These are phyloP conservation scores for Rattus norvegicus DNA, from an alignment of 2,113 vertebrate genomes.

Conservation along the genomic window GRCr8 NC_086024.1:61498501-61499000, in stretches of 20 bases:
- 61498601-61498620: background rate
- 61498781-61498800: background rate
- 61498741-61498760: background rate
- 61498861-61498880: background rate
- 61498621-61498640: accelerated
- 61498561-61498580: too few species aligned
- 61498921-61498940: too few species aligned
- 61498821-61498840: background rate
- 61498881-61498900: too few species aligned
- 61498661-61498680: background rate
- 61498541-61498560: background rate
- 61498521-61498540: background rate
- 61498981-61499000: too few species aligned
- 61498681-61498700: constrained; percentile 20
- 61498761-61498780: accelerated
- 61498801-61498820: background rate
- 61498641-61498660: background rate
- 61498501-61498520: background rate
- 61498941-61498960: too few species aligned
- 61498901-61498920: background rate
- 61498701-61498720: background rate
- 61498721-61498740: background rate
- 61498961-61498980: too few species aligned
- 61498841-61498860: background rate
- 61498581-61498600: background rate